Base-by-base conservation (phyloP, 1,140 invertebrate species). In the Littorina saxatilis region DNA sequence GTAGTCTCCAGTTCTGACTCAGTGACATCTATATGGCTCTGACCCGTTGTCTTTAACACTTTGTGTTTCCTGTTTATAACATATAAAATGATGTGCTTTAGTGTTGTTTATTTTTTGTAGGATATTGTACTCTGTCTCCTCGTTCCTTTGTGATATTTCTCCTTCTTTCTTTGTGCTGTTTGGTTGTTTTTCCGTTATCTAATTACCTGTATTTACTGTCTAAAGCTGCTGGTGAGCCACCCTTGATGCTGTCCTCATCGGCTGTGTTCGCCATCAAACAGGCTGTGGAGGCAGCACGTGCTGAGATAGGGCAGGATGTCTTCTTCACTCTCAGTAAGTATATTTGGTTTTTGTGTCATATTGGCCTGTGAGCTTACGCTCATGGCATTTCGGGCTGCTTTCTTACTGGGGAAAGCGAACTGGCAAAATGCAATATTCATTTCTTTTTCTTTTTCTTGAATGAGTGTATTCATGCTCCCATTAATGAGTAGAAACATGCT, bases 141-240 rank as follows among this genome's bases (percentile, higher is more conserved):
- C 47, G 17, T 43, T 13, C 74, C 29, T 27, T 47, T 27, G 43
- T 43, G 7, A 37, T 76, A 15, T 52, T 27, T 37, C 47, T 47
- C 74, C 29, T 17, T 76, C 47, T 27, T 7, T 76, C 50, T 50
- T 52, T 52, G 4, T 27, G 17, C 29, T 37, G 9, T 47, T 29
- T 35, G 32, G 39, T 35, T 55, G 50, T 29, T 29, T 15, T 5
- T 55, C 75, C 47, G 27, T 75, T n/a, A 23, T 17, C 27, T 3
- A 23, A 3, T 58, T 58, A n/a, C n/a, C 13, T 73, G 5, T 39
- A 23, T 73, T 15, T 47, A n/a, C 0, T 77, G 15, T 76, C 84
- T 80, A n/a, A 73, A 92, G 92, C 91, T 23, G 86, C 86, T 68
- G 91, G 91, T 20, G 92, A 92, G 73, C 91, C 92, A 1, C 91